A percentile compares a stretch with the other conserved stretches of the same genome.
Evolutionary conservation across 2,797 vertebrate genomes (phyloP).

Genomic region (Lagocephalus sceleratus): DNA sequence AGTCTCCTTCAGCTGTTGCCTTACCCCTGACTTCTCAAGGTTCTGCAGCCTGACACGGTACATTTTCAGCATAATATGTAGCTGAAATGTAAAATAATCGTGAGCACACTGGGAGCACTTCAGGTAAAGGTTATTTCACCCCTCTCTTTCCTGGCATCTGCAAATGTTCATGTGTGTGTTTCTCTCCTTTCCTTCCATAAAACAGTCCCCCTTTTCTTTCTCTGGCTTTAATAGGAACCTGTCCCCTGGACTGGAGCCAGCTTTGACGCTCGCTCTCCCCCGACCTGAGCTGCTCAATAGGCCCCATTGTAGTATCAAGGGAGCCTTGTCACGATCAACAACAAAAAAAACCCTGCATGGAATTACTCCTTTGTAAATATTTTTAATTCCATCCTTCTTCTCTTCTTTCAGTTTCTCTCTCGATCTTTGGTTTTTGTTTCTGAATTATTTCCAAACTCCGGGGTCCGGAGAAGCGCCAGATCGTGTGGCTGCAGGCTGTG

Average conservation of each 20-base stretch:
- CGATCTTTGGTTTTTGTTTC: conserved; percentile 17
- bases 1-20: conserved; percentile 2
- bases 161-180: conserved; percentile 31
- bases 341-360: conserved; percentile 60
- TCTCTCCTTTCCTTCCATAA: conserved; percentile 52
- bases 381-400: conserved; percentile 1
- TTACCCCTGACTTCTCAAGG: conserved; percentile 1
- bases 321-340: conserved; percentile 70
- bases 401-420: conserved; percentile 3
- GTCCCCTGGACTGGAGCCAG: conserved; percentile 65
- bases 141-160: conserved; percentile 19
- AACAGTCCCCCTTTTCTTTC: conserved; percentile 61
- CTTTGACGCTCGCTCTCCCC: conserved; percentile 48
- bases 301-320: conserved; percentile 76
- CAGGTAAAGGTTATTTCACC: conserved; percentile 22
- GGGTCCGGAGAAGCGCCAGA: conserved; percentile 11
- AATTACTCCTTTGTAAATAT: conserved; percentile 78
- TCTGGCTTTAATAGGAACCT: conserved; percentile 64
- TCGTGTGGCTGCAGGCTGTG: conserved; percentile 22
- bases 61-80: background rate
- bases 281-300: conserved; percentile 66
- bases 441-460: conserved; percentile 34
- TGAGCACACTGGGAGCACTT: background rate
- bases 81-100: too few relatives aligned
- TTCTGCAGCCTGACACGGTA: background rate